A percentile compares a stretch with the other conserved stretches of the same genome.
Evolutionary conservation across 2,113 vertebrate species (phyloP).

Genomic region (Macquaria australasica): DNA sequence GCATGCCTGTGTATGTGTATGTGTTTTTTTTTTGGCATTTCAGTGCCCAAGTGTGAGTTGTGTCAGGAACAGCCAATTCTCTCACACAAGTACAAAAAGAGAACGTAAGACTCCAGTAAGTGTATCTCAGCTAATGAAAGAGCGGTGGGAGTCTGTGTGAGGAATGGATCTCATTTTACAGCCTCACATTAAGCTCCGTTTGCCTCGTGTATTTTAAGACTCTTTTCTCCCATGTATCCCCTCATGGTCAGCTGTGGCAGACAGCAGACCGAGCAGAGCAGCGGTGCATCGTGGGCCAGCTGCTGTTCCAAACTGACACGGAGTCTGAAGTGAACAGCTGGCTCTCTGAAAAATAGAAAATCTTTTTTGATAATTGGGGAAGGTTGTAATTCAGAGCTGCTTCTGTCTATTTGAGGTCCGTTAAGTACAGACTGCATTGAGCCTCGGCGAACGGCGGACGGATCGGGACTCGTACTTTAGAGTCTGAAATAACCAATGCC

Average conservation of each 20-base stretch:
- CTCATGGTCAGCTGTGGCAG: constrained; percentile 58
- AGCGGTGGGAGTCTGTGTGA: constrained; percentile 37
- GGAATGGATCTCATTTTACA: constrained; percentile 55
- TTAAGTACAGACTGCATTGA: constrained; percentile 71
- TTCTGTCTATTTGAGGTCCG: constrained; percentile 69
- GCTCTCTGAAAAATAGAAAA: constrained; percentile 65
- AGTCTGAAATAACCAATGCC: constrained; percentile 49
- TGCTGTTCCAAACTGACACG: constrained; percentile 41
- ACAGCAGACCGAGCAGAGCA: constrained; percentile 28
- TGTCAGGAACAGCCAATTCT: constrained; percentile 5
- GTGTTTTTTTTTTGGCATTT: not conserved
- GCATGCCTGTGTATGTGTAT: not conserved
- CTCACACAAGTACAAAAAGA: not conserved
- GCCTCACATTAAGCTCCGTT: constrained; percentile 53
- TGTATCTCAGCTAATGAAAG: constrained; percentile 69
- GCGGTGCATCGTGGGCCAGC: constrained; percentile 37
- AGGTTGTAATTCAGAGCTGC: constrained; percentile 76
- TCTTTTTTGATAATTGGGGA: constrained; percentile 70
- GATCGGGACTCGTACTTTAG: constrained; percentile 35
- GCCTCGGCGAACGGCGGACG: constrained; percentile 29
- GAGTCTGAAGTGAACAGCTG: constrained; percentile 54
- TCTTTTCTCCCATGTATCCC: constrained; percentile 28
- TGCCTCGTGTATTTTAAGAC: constrained; percentile 71
- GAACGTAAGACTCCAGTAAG: not conserved
- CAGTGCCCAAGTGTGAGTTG: constrained; percentile 1